Base-by-base conservation (phyloP, 37 sponge, comb jelly and placozoan species). In the Axinella damicornis region DNA sequence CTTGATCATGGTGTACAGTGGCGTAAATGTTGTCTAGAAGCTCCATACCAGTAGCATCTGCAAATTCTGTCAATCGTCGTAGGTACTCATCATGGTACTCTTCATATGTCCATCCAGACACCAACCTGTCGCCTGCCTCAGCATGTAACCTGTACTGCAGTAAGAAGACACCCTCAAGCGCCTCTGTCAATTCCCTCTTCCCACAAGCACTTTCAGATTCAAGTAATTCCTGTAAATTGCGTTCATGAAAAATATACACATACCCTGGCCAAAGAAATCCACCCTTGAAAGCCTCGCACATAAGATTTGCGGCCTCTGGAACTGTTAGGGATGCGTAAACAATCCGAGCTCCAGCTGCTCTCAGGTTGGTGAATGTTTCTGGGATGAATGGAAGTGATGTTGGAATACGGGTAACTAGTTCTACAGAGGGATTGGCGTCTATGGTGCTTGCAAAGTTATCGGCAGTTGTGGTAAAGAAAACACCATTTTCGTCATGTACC, bases 1-100 rank as follows among this genome's bases (percentile, higher is more conserved):
- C 87, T 31, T 53, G 30, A 59, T 86, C 87, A 73, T 86, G 59
- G 54, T 79, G 21, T 1, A 57, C 54, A 57, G 59, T 77, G 12
- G 74, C 73, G 19, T 70, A 60, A 28, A 61, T 25, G n/a, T 31
- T 77, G 16, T 57, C 63, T 22, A 9, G 36, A 5, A 20, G 5
- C 24, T 63, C 46, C 20, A 21, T 30, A 62, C 53, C 18, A 12
- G 46, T 46, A 9, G 46, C 25, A 5, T 2, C 11, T 2, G 25
- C 62, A 61, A 61, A 61, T 61, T 61, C 62, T 61, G n/a, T 18
- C 71, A 85, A 46, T 21, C 54, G 36, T 19, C 58, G 57, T 13
- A 27, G 17, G 41, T 78, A 67, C 58, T 46, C 30, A 28, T 53
- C 22, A 53, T n/a, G 22, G 71, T 85, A 85, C 13, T 77, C 59